Percentiles rank a stretch among this genome's conserved stretches.
These are phyloP conservation scores for Amphimallon solstitiale DNA, from an alignment of 2,888 invertebrate species.

Conservation along the genomic window DNA sequence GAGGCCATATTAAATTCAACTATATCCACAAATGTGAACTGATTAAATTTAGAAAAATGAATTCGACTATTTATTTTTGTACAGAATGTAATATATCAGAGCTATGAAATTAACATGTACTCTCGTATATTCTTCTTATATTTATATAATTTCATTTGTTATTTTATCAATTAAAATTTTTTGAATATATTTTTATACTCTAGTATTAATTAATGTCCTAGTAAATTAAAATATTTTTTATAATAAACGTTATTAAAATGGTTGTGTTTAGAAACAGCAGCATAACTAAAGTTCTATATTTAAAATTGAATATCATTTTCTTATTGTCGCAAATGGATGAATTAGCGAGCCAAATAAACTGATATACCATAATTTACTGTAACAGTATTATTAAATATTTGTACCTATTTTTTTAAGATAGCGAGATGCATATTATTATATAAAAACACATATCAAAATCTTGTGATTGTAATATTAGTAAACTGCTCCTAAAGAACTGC, in stretches of 20 bases:
- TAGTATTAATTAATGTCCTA: neutral
- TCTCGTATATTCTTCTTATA: slow-evolving; percentile 14
- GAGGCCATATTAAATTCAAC: slow-evolving; percentile 75
- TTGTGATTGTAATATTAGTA: slow-evolving; percentile 36
- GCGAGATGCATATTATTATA: slow-evolving; percentile 1
- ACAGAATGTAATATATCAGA: slow-evolving; percentile 29
- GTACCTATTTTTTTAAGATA: slow-evolving; percentile 25
- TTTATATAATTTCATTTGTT: slow-evolving; percentile 9
- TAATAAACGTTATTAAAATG: neutral
- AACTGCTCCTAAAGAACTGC: slow-evolving; percentile 7
- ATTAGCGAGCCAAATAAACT: neutral
- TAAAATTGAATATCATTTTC: neutral
- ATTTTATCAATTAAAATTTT: slow-evolving; percentile 9
- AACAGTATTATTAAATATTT: slow-evolving; percentile 29
- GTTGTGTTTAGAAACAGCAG: neutral
- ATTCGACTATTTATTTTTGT: slow-evolving; percentile 29
- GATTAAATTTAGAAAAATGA: slow-evolving; percentile 30
- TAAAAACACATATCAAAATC: slow-evolving; percentile 35
- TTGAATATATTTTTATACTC: slow-evolving; percentile 29
- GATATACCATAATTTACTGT: slow-evolving; percentile 9
- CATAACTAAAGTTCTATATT: neutral
- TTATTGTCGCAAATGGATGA: neutral
- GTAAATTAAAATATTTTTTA: neutral
- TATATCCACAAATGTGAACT: slow-evolving; percentile 6
- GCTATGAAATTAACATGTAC: slow-evolving; percentile 2